phyloP scores from a whole-genome alignment of 1,140 invertebrate genomes.

The Zaprionus capensis region DNA sequence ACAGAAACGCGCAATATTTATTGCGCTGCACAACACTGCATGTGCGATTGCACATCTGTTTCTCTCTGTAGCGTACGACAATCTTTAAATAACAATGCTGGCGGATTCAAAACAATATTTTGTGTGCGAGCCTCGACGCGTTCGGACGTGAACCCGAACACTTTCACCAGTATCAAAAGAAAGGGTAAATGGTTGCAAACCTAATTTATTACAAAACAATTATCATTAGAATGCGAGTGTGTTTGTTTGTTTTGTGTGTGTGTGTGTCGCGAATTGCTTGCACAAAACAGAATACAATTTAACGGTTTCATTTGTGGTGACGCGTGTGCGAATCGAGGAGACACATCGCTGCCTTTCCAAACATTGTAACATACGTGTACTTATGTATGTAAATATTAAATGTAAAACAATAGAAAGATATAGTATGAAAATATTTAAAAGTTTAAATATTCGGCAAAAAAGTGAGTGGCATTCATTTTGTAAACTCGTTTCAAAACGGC shows the following conservation, averaged over 20 bases:
- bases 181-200: slow-evolving; percentile 9
- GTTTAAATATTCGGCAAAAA: slow-evolving; percentile 41
- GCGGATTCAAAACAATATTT: slow-evolving; percentile 52
- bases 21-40: neutral
- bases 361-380: slow-evolving; percentile 1
- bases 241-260: neutral
- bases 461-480: slow-evolving; percentile 53
- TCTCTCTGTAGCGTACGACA: slow-evolving; percentile 6
- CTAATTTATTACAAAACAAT: neutral
- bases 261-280: neutral
- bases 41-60: slow-evolving; percentile 7
- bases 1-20: neutral
- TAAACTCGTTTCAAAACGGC: slow-evolving; percentile 53
- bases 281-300: slow-evolving; percentile 12
- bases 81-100: slow-evolving; percentile 59
- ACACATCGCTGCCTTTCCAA: neutral
- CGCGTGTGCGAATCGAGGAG: slow-evolving; percentile 14
- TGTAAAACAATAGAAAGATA: neutral
- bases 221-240: slow-evolving; percentile 15
- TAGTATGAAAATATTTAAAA: slow-evolving; percentile 20
- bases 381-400: neutral
- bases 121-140: slow-evolving; percentile 44
- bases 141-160: slow-evolving; percentile 31
- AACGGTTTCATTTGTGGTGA: slow-evolving; percentile 23
- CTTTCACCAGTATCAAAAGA: slow-evolving; percentile 47